phyloP scores from a whole-genome alignment of 1,140 invertebrate species.

The Drosophila gunungcola region DNA sequence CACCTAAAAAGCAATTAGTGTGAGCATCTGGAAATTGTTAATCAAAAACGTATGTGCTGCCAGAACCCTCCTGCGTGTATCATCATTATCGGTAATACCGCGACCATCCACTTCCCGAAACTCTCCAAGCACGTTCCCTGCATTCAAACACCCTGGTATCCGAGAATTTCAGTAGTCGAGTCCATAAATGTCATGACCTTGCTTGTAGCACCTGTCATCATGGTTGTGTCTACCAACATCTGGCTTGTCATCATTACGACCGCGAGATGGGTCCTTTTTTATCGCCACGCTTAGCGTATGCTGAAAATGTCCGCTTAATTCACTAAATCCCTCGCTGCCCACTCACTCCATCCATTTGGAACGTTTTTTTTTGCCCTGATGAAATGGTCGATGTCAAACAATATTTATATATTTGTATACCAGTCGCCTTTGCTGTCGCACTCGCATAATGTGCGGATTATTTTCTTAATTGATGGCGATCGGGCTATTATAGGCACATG shows the following conservation, averaged over 20 bases:
- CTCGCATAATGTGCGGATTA: conserved; percentile 65
- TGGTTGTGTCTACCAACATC: conserved; percentile 4
- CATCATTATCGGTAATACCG: background rate
- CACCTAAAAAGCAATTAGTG: conserved; percentile 55
- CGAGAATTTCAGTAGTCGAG: background rate
- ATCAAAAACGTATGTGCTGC: conserved; percentile 21
- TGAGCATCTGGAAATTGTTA: conserved; percentile 17
- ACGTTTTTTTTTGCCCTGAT: conserved; percentile 19
- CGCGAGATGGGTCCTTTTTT: conserved; percentile 16
- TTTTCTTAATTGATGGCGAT: conserved; percentile 70
- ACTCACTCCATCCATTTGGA: conserved; percentile 3
- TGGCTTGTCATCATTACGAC: conserved; percentile 45
- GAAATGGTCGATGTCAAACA: conserved; percentile 46
- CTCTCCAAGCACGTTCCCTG: too few relatives aligned
- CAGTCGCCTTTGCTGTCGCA: conserved; percentile 15
- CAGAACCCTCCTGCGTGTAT: too few relatives aligned
- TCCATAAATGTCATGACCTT: conserved; percentile 50
- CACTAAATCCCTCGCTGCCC: conserved; percentile 8
- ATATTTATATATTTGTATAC: conserved; percentile 71
- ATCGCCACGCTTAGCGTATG: conserved; percentile 41
- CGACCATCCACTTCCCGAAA: background rate
- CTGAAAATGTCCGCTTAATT: conserved; percentile 51
- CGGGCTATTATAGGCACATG: conserved; percentile 46
- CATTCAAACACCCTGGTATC: background rate
- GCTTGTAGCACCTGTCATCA: conserved; percentile 45